phyloP scores from a whole-genome alignment of 64 coral and sea anemone genomes.

The Stylophora pistillata region DNA sequence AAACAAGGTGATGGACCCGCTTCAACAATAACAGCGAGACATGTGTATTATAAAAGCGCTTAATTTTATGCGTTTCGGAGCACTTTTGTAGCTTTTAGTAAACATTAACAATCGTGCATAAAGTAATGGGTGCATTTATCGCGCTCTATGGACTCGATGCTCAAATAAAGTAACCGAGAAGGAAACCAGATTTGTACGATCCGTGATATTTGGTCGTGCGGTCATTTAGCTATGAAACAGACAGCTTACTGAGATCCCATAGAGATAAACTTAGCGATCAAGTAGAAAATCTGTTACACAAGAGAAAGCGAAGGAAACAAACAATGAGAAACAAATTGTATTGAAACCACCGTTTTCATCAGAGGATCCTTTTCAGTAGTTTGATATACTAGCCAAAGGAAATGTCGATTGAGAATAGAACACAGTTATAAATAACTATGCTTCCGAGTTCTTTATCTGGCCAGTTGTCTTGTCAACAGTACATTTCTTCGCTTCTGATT shows the following conservation, averaged over 20 bases:
- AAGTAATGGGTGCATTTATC: slow-evolving; percentile 13
- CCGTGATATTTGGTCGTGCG: background rate
- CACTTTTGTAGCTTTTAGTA: slow-evolving; percentile 24
- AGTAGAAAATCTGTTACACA: slow-evolving; percentile 24
- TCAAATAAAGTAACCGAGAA: slow-evolving; percentile 37
- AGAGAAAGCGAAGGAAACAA: slow-evolving; percentile 13
- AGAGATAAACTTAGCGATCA: background rate
- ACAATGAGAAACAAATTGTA: slow-evolving; percentile 3
- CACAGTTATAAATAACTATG: slow-evolving; percentile 3
- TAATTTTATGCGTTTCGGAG: slow-evolving; percentile 30
- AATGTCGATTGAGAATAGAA: background rate
- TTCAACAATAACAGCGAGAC: background rate
- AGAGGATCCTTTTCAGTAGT: background rate
- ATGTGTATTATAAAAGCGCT: background rate
- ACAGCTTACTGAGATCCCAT: slow-evolving; percentile 6
- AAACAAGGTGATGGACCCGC: background rate
- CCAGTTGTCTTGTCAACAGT: slow-evolving; percentile 17
- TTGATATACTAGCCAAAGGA: background rate
- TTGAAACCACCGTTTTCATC: background rate
- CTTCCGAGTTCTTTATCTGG: background rate
- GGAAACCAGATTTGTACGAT: background rate
- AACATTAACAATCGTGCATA: slow-evolving; percentile 18
- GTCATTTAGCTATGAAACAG: slow-evolving; percentile 2
- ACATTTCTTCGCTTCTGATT: background rate
- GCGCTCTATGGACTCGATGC: background rate